A percentile compares a stretch with the other conserved stretches of the same genome.
Conservation (phyloP, 2,888 invertebrate species). For the Trissoscelio sp. region DNA sequence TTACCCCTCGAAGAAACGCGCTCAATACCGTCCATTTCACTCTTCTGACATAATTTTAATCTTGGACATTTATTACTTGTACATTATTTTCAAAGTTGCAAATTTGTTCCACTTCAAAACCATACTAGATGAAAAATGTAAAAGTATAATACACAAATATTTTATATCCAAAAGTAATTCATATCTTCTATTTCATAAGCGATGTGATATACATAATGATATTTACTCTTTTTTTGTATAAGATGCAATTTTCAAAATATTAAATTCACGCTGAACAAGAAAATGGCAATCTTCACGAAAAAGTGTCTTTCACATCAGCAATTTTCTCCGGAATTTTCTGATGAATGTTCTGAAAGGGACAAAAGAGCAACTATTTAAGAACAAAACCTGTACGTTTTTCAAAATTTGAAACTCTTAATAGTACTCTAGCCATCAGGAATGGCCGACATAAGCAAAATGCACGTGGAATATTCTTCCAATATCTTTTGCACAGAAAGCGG, state of each 20-base stretch:
- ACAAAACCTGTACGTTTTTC: neutral
- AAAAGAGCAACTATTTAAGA: neutral
- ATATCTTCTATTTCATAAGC: too few relatives aligned
- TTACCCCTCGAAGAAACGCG: conserved; percentile 10
- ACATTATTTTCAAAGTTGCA: conserved; percentile 1
- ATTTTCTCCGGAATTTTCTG: conserved; percentile 12
- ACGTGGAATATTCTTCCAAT: conserved; percentile 14
- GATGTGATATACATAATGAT: too few relatives aligned
- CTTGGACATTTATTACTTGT: conserved; percentile 12
- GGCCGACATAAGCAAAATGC: conserved; percentile 2
- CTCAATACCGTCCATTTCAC: conserved; percentile 23
- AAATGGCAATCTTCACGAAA: neutral
- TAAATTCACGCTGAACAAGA: conserved; percentile 1
- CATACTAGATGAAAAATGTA: neutral
- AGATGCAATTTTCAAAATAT: conserved; percentile 4
- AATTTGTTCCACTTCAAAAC: neutral
- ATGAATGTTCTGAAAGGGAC: neutral
- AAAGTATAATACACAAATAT: neutral
- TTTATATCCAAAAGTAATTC: too few relatives aligned
- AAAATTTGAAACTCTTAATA: conserved; percentile 8
- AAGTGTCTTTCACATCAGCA: neutral
- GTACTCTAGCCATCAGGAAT: neutral
- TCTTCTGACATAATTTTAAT: conserved; percentile 31
- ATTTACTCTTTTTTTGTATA: neutral
- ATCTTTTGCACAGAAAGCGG: conserved; percentile 21